Evolutionary conservation across 2,797 vertebrate species (phyloP), one percentile per base, ranked within the genome.

Genomic region (Syngnathus acus): DNA sequence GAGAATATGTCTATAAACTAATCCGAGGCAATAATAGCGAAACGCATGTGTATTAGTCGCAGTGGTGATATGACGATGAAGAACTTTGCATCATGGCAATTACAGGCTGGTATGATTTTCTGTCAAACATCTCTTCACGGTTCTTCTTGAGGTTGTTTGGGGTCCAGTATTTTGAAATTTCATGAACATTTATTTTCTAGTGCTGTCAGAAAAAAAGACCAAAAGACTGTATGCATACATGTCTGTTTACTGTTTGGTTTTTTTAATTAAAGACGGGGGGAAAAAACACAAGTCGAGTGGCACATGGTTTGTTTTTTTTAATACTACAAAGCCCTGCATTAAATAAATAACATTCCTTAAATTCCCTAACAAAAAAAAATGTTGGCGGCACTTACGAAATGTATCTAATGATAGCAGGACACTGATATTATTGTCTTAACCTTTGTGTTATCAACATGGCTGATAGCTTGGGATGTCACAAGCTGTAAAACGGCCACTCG

Each of bases 11-110:
- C 88, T 89, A 83, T 78, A 83, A 84, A 75, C 74, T 76, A 83
- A 32, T 58, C 67, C 83, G 82, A 82, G 81, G 90, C 90, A 91
- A 90, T 89, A 91, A 88, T 86, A 88, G 82, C 84, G 60, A 88
- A 86, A 83, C 54, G 90, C 91, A 92, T 91, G 92, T 87, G 72
- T 86, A 79, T 86, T 90, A 88, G 84, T 87, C 82, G 70, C 75
- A 81, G 78, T 78, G 73, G 75, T 67, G 78, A 69, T 79, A 78
- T 79, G 72, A 73, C 81, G 75, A 72, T 85, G 57, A 78, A 80
- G 48, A 71, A 51, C 66, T 62, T 26, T 57, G 54, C 65, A 69
- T 70, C 65, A 7, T 38, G 7, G 16, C 32, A 14, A 32, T 17
- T 17, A 11, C 57, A 26, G 19, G 60, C 72, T 78, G 74, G 77